Evolutionary conservation across 2,888 invertebrate genomes (phyloP), one percentile per base, ranked within the genome.

Genomic region (Harpalus rubripes): DNA sequence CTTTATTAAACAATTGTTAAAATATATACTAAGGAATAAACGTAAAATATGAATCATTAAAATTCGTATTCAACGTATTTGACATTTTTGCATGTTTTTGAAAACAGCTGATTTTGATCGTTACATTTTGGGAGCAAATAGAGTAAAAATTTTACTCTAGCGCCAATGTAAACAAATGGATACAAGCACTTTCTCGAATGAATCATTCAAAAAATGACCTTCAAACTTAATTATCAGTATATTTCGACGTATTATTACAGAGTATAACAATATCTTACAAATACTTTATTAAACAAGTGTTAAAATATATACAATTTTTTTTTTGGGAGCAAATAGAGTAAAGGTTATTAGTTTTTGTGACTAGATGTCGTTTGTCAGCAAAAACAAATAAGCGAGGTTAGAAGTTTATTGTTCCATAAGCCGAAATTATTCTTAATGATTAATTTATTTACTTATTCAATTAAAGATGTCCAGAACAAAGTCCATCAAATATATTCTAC

Each of bases 401-500:
- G 2, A 12, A 41, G 39, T 39, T 39, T 44, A 44, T 74, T 16
- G 44, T 41, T 74, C 16, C 44, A 52, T 52, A 74, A 41, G 68
- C 68, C 39, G 68, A 68, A 68, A 63, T 1, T 7, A 1, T 61
- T 63, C 7, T 16, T 63, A 63, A 26, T 63, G 7, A 63, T 63
- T 22, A 63, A 8, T 63, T 78, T 59, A 32, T 12, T 68, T 5
- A n/a, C 16, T 15, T 16, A 8, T 12, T 16, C 41, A 44, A 16
- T 44, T 41, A 6, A 74, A 39, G 78, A 84, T 84, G 84, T 78
- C 78, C 12, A 84, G 59, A 52, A 56, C 76, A 78, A 58, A 15
- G 15, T 78, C 74, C 12, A 78, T 84, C 15, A 84, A 84, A 16
- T 84, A 41, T 65, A 22, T 84, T 26, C 44, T 84, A 84, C 76